Evolutionary conservation across 2,888 invertebrate species (phyloP), one percentile per base, ranked within the genome.

Genomic region (Aleiodes leptofemur): DNA sequence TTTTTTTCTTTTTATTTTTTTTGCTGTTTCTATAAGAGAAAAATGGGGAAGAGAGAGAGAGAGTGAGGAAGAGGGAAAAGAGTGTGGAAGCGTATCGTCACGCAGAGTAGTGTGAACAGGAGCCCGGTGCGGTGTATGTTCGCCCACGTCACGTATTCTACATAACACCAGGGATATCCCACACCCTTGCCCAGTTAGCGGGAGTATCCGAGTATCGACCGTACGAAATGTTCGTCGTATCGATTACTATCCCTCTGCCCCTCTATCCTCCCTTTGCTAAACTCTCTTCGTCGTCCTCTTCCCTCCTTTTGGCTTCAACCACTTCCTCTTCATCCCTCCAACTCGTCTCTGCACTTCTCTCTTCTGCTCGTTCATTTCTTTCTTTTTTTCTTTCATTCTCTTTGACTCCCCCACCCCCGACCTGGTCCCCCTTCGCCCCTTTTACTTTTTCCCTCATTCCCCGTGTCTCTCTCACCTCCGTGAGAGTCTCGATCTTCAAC

Each of bases 161-260:
- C 71, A 75, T 75, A 72, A 71, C 71, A 75, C 71, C 75, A 68
- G 61, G 71, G 66, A 71, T 61, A 61, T 70, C 71, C 71, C 75
- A 48, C 64, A 71, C 75, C 66, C 75, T 68, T 72, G 23, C 64
- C 64, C 74, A 73, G 75, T 77, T 79, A 77, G 71, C 73, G 74
- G 73, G 50, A 77, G 74, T 79, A 78, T 78, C 75, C 64, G 71
- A 78, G 77, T 75, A 75, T 75, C 75, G 77, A 77, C 76, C 78
- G 74, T 73, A 73, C 70, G 74, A 77, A 77, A 78, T 75, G 76
- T 76, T 77, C 76, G 69, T 72, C 75, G 70, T 70, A 75, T 75
- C 75, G 75, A 75, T 77, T 70, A 74, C 77, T 71, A 66, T 77
- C 69, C 69, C 72, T 73, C 34, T 69, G 51, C 56, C 73, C 68